Evolutionary conservation across 2,113 vertebrate species (phyloP).

Genomic region (Eira barbara): DNA sequence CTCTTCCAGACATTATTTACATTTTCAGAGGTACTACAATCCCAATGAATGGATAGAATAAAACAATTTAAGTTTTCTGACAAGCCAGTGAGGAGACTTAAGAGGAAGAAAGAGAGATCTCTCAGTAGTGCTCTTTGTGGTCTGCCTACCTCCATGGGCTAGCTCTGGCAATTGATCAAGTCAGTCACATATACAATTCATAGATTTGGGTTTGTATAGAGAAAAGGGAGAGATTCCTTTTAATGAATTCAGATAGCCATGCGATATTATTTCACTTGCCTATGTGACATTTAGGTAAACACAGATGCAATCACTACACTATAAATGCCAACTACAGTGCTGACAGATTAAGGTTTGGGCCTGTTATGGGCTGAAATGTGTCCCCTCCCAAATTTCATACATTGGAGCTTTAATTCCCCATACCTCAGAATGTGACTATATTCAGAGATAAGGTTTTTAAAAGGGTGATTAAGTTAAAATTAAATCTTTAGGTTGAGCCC

Average conservation of each 20-base stretch:
- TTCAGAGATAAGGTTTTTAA: not conserved
- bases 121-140: not conserved
- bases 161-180: not conserved
- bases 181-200: not conserved
- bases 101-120: not conserved
- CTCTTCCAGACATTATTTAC: constrained; percentile 30
- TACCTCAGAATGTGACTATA: not conserved
- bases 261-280: not conserved
- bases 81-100: not conserved
- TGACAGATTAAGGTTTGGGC: not conserved
- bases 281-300: constrained; percentile 29
- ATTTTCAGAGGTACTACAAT: constrained; percentile 25
- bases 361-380: not conserved
- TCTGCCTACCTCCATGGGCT: not conserved
- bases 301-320: not conserved
- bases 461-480: constrained; percentile 10
- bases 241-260: constrained; percentile 18
- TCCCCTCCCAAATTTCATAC: not conserved
- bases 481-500: not conserved
- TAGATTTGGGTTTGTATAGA: not conserved
- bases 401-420: not conserved
- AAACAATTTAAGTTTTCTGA: not conserved
- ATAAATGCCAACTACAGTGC: not conserved
- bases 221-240: not conserved
- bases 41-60: not conserved